Conservation (phyloP, 2,797 vertebrate species). For the Danio jaintianensis region DNA sequence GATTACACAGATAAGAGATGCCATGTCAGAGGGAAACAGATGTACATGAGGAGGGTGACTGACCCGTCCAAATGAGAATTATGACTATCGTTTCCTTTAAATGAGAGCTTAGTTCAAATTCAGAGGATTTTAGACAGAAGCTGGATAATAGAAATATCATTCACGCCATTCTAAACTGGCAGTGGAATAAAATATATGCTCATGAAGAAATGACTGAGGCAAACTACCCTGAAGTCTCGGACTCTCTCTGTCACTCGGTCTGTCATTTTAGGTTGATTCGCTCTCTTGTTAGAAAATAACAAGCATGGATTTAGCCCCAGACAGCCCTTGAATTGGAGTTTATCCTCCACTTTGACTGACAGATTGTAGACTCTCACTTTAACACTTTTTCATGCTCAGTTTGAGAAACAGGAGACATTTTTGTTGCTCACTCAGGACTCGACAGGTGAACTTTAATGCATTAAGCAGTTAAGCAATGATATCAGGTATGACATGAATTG, state of each 20-base stretch:
- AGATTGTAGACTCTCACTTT: background rate
- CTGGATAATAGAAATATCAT: conserved; percentile 38
- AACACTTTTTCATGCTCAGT: background rate
- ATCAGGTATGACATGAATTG: too few species aligned
- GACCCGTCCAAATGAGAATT: conserved; percentile 3
- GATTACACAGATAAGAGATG: conserved; percentile 41
- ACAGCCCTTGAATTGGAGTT: conserved; percentile 30
- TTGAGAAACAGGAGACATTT: background rate
- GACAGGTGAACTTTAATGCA: too few species aligned
- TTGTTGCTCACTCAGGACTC: background rate
- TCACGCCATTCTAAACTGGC: background rate
- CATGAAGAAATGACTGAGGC: background rate
- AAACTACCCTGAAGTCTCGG: background rate
- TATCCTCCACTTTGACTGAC: conserved; percentile 33
- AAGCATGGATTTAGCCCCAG: conserved; percentile 30
- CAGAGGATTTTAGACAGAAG: conserved; percentile 23
- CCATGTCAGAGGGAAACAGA: conserved; percentile 8
- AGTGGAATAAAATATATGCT: conserved; percentile 27
- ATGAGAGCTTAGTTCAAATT: conserved; percentile 24
- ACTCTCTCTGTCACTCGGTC: conserved; percentile 19
- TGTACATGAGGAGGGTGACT: conserved; percentile 9
- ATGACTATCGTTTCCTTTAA: conserved; percentile 1
- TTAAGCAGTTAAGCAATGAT: too few species aligned
- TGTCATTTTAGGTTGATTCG: background rate
- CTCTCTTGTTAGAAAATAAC: conserved; percentile 17